Evolutionary conservation across 2,113 vertebrate species (phyloP), one percentile per base, ranked within the genome.

Genomic region (Corythornis vintsioides): DNA sequence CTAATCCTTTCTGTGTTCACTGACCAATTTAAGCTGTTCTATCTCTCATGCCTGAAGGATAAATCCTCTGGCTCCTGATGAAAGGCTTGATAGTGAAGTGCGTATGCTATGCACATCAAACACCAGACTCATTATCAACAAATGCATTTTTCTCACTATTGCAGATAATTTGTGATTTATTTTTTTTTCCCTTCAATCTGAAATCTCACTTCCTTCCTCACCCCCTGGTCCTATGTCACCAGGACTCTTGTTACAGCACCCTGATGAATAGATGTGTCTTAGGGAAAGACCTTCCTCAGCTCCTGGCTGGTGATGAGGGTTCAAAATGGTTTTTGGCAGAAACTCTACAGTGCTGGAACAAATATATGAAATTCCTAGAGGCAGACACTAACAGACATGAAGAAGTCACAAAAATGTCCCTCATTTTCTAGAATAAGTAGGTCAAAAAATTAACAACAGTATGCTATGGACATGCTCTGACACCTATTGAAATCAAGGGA

Each of bases 1-100:
- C 75, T 97, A 96, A 97, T 92, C 86, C 83, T 82, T 96, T 73
- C 74, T 70, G 71, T 93, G 92, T 73, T 94, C 93, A 94, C 77
- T 95, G 88, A 94, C 83, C 88, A 89, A 91, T 97, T 96, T 89
- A 96, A 95, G 82, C 75, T 88, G 35, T 84, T 94, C 43, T 55
- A 72, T 95, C 94, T 96, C 52, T 83, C 59, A 73, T 89, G 50
- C 78, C 66, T 83, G 88, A 87, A 92, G 53, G 71, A 83, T 94
- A 97, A 96, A 94, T 94, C 85, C 50, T 48, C 55, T 83, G 72
- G 83, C 73, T 92, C 69, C 47, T 90, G 91, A 94, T 92, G 75
- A 67, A 93, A 89, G 50, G 55, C 48, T 61, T 69, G 89, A 85
- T 96, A 93, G 83, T 11, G 42, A 88, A 88, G 38, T 73, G 29